These are phyloP conservation scores for Drosophila subsilvestris DNA, from an alignment of 2,888 invertebrate genomes.

Conservation along the genomic window DNA sequence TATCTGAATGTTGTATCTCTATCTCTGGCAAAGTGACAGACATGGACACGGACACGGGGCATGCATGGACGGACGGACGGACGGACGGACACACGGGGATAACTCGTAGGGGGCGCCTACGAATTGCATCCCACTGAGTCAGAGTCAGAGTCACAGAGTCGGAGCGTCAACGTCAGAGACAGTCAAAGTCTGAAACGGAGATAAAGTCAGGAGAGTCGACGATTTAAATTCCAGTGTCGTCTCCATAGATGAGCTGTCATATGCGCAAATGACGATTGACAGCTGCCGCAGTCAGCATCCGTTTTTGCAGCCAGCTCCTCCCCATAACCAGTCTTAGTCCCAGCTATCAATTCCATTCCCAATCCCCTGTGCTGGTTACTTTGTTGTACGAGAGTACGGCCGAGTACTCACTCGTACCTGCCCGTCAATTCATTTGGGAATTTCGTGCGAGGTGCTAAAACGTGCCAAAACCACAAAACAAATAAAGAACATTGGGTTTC, in stretches of 20 bases:
- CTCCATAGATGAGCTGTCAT: conserved; percentile 74
- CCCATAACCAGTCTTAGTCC: conserved; percentile 14
- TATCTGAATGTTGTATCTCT: conserved; percentile 74
- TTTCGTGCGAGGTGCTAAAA: conserved; percentile 69
- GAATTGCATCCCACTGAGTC: conserved; percentile 80
- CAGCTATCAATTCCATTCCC: conserved; percentile 28
- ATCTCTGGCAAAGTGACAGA: conserved; percentile 71
- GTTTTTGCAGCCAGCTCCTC: conserved; percentile 22
- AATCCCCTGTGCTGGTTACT: conserved; percentile 21
- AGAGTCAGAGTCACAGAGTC: conserved; percentile 33
- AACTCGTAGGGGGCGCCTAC: conserved; percentile 75
- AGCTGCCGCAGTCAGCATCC: conserved; percentile 70
- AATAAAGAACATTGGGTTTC: conserved; percentile 46
- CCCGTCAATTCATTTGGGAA: conserved; percentile 63
- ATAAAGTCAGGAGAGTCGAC: conserved; percentile 39
- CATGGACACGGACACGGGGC: conserved; percentile 27
- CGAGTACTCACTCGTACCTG: conserved; percentile 52
- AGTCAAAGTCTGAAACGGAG: conserved; percentile 21
- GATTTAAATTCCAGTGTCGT: conserved; percentile 69
- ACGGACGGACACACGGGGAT: conserved; percentile 6
- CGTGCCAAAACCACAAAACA: conserved; percentile 69
- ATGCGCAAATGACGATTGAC: conserved; percentile 76
- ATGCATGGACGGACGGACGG: background rate
- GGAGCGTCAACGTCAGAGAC: background rate
- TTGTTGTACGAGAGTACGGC: background rate